Conservation (phyloP, 2,888 invertebrate genomes). For the Mythimna loreyi region DNA sequence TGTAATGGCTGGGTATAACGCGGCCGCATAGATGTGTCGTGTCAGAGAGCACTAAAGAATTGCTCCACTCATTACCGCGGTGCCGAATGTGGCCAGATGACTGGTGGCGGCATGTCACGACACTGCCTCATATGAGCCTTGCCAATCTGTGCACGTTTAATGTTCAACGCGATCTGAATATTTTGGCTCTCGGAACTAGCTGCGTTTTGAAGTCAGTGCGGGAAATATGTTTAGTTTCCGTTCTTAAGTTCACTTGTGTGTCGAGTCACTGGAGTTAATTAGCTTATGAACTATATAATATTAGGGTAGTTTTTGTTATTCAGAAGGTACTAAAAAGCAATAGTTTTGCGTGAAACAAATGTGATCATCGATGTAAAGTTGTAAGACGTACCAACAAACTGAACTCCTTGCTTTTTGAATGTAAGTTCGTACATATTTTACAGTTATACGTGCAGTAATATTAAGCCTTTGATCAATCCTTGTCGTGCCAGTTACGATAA, state of each 20-base stretch:
- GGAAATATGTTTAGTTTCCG: slow-evolving; percentile 9
- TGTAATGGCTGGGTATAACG: slow-evolving; percentile 71
- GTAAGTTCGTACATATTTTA: slow-evolving; percentile 21
- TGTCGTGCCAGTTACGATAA: slow-evolving; percentile 47
- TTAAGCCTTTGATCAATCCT: slow-evolving; percentile 54
- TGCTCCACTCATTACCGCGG: slow-evolving; percentile 80
- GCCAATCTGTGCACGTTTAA: slow-evolving; percentile 55
- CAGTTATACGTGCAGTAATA: slow-evolving; percentile 31
- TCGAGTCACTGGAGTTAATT: slow-evolving; percentile 5
- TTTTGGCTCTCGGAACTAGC: slow-evolving; percentile 19
- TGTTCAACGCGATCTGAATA: slow-evolving; percentile 52
- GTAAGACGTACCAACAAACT: background rate
- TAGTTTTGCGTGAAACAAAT: background rate
- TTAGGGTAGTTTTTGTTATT: too few relatives aligned
- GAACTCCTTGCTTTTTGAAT: slow-evolving; percentile 2
- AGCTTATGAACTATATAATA: background rate
- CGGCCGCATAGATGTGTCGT: slow-evolving; percentile 75
- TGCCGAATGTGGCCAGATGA: slow-evolving; percentile 77
- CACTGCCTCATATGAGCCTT: slow-evolving; percentile 62
- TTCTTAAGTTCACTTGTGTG: background rate
- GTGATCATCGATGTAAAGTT: background rate
- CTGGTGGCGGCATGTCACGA: slow-evolving; percentile 77
- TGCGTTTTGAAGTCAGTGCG: slow-evolving; percentile 35
- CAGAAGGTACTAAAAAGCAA: too few relatives aligned
- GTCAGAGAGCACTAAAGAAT: slow-evolving; percentile 82